Evolutionary conservation across 2,888 invertebrate genomes (phyloP).

Genomic region (Spisula subtruncata): DNA sequence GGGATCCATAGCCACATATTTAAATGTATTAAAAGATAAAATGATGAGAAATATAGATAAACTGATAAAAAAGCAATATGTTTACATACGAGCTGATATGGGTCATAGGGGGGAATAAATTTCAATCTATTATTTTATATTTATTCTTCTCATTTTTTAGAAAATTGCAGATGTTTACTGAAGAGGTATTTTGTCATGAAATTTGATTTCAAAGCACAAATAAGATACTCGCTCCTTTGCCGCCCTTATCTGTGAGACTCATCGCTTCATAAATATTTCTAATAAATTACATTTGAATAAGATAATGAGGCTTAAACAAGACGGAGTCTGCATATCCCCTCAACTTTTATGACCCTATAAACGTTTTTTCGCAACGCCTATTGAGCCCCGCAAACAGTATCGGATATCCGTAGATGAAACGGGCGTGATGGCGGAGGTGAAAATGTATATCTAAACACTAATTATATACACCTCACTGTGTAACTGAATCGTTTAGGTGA

Average conservation of each 20-base stretch:
- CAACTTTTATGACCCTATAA: constrained; percentile 55
- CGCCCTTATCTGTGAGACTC: constrained; percentile 48
- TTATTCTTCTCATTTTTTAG: constrained; percentile 20
- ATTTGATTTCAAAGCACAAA: constrained; percentile 58
- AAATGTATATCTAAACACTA: background rate
- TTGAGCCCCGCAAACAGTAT: constrained; percentile 31
- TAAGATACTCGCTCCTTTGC: constrained; percentile 65
- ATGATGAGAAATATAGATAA: constrained; percentile 20
- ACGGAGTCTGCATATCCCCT: constrained; percentile 45
- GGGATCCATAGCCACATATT: constrained; percentile 29
- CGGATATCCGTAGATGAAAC: constrained; percentile 43
- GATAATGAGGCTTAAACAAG: constrained; percentile 51
- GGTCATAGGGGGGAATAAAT: constrained; percentile 37
- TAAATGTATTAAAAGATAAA: constrained; percentile 55
- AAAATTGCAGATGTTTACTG: constrained; percentile 53
- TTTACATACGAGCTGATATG: constrained; percentile 44
- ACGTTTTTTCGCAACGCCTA: constrained; percentile 34
- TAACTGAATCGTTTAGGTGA: too few species aligned
- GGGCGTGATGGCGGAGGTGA: constrained; percentile 20
- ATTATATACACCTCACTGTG: background rate
- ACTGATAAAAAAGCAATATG: constrained; percentile 25
- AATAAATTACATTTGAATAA: constrained; percentile 60
- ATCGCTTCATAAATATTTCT: constrained; percentile 69
- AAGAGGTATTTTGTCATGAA: constrained; percentile 61
- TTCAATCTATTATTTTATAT: constrained; percentile 44